Evolutionary conservation across 2,888 invertebrate genomes (phyloP), one percentile per base, ranked within the genome.

Genomic region (Thymelicus lineola): DNA sequence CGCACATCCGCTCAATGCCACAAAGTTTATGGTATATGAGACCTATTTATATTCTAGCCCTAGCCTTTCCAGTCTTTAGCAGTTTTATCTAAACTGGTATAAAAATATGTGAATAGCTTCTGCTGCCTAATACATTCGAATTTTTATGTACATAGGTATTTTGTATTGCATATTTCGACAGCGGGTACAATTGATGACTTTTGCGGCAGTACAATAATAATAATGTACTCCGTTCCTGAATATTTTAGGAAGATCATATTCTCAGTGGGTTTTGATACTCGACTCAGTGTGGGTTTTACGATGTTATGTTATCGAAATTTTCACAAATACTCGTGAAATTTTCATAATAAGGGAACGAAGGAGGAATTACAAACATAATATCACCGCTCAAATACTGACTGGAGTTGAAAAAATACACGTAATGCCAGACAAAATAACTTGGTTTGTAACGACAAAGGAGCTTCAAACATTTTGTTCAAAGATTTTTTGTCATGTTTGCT

Each of bases 101-200:
- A 35, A 42, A 61, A 48, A 55, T 57, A 35, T 46, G 57, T 46
- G 36, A 55, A 53, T 48, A 20, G 20, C 57, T 57, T n/a, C 62
- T 48, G 17, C 61, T 45, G 46, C 62, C 62, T 68, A 68, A 62
- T 58, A 48, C 48, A 62, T 68, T 62, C 46, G 46, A 20, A 68
- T 57, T 57, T 20, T 63, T 63, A 9, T 1, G 7, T 62, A n/a
- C n/a, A n/a, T n/a, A 62, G 55, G 20, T 28, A 36, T 57, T 57
- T 62, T 57, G 62, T 68, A 62, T 68, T 62, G 68, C 68, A 57
- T 55, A 62, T 60, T 62, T 62, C 62, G 62, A 62, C 48, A 42
- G 55, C 14, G 17, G 20, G 35, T 45, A 67, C 45, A 60, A 45
- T 62, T 62, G 42, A 61, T 61, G 61, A 55, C 17, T 42, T 55